phyloP scores from a whole-genome alignment of 2,113 vertebrate species.

The Anoplopoma fimbria region DNA sequence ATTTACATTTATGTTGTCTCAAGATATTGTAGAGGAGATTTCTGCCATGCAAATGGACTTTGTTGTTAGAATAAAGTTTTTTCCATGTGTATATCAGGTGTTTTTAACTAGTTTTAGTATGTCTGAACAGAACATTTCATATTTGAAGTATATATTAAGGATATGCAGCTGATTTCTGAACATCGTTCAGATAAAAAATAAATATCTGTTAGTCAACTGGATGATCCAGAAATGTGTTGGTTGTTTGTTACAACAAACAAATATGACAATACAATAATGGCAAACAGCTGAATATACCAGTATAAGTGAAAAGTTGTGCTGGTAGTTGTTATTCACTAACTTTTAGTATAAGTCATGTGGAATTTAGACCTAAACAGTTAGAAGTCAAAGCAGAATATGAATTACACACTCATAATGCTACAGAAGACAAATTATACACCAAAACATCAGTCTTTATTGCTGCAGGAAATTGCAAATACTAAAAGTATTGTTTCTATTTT shows the following conservation, averaged over 20 bases:
- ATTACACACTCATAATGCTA: background rate
- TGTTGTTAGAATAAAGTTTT: background rate
- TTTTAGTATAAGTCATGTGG: background rate
- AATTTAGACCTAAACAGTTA: background rate
- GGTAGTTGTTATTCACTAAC: background rate
- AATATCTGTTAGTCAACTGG: background rate
- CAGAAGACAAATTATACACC: background rate
- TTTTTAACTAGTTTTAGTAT: background rate
- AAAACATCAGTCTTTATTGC: background rate
- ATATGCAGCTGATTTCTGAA: background rate
- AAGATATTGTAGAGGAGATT: background rate
- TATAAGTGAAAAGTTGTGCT: background rate
- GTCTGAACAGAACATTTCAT: background rate
- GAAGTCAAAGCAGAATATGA: background rate
- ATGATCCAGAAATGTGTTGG: background rate
- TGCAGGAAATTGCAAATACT: background rate
- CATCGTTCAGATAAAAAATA: too few species aligned
- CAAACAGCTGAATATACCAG: background rate
- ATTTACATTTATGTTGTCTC: background rate
- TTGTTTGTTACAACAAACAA: background rate
- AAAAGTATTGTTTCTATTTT: slow-evolving; percentile 8
- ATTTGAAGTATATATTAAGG: background rate
- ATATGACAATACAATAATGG: background rate
- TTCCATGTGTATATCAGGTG: background rate
- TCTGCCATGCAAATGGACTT: background rate